Evolutionary conservation across 2,888 invertebrate genomes (phyloP).

Genomic region (Blastobasis lacticolella): DNA sequence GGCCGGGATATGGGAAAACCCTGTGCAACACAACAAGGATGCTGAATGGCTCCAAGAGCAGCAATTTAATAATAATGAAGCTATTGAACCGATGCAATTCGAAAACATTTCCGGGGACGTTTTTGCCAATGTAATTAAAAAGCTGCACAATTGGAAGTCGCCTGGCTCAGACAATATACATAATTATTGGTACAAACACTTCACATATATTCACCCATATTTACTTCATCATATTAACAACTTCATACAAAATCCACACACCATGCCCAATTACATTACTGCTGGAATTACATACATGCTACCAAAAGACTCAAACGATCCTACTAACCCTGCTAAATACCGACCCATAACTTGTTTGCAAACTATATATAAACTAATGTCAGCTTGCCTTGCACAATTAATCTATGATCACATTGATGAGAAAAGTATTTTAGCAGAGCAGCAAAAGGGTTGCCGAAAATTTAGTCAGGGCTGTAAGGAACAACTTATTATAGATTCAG

Average conservation of each 20-base stretch:
- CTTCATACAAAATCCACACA: too few relatives aligned
- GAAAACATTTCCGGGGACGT: conserved; percentile 13
- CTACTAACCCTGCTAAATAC: conserved; percentile 10
- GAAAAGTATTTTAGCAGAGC: background rate
- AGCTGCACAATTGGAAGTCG: too few relatives aligned
- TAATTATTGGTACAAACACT: too few relatives aligned
- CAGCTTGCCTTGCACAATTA: conserved; percentile 13
- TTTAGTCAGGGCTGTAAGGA: conserved; percentile 1
- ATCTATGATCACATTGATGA: conserved; percentile 12
- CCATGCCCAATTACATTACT: too few relatives aligned
- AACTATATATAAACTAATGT: background rate
- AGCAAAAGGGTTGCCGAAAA: conserved; percentile 6
- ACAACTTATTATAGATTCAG: conserved; percentile 7
- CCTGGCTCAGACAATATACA: too few relatives aligned
- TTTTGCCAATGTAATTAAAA: too few relatives aligned
- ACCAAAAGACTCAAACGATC: too few relatives aligned
- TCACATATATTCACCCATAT: too few relatives aligned
- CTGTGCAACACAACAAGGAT: conserved; percentile 11
- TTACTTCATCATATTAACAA: too few relatives aligned
- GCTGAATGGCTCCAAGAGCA: conserved; percentile 8
- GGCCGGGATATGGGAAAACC: conserved; percentile 9
- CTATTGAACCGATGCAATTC: conserved; percentile 5
- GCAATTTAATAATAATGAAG: background rate
- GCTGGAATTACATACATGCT: too few relatives aligned
- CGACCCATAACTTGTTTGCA: conserved; percentile 5